Evolutionary conservation across 2,113 vertebrate species (phyloP).

Genomic region (Pygoscelis adeliae): DNA sequence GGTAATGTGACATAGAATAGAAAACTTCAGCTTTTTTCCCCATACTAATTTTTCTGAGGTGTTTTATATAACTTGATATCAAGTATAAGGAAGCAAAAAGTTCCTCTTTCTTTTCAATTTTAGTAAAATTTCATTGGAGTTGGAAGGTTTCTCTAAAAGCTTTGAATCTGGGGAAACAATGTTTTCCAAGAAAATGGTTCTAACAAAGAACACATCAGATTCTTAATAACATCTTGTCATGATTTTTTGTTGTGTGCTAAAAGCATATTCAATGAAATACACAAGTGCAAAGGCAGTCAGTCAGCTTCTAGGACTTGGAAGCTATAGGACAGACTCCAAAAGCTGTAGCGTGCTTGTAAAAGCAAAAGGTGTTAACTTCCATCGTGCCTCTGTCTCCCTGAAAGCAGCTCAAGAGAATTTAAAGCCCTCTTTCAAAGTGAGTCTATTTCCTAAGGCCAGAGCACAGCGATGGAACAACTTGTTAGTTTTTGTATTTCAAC

Average conservation of each 20-base stretch:
- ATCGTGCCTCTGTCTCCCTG: neutral
- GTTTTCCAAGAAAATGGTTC: neutral
- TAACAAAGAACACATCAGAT: neutral
- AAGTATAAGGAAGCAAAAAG: neutral
- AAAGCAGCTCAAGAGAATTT: neutral
- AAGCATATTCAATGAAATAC: neutral
- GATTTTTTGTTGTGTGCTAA: neutral
- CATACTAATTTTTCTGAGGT: neutral
- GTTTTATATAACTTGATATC: neutral
- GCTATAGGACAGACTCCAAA: neutral
- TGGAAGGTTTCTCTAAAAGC: neutral
- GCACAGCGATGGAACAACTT: neutral
- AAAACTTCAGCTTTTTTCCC: neutral
- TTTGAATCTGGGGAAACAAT: neutral
- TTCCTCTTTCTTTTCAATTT: neutral
- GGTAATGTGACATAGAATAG: neutral
- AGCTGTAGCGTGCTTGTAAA: neutral
- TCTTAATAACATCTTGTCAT: neutral
- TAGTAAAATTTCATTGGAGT: neutral
- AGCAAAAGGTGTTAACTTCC: neutral
- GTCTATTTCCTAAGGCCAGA: neutral
- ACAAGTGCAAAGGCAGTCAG: neutral
- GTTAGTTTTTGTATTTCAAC: neutral
- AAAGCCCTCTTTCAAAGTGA: neutral
- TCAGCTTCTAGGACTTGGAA: neutral